Percentiles rank a stretch among this genome's conserved stretches.
These are phyloP conservation scores for Myzus persicae DNA, from an alignment of 1,140 invertebrate species.

Conservation along the genomic window DNA sequence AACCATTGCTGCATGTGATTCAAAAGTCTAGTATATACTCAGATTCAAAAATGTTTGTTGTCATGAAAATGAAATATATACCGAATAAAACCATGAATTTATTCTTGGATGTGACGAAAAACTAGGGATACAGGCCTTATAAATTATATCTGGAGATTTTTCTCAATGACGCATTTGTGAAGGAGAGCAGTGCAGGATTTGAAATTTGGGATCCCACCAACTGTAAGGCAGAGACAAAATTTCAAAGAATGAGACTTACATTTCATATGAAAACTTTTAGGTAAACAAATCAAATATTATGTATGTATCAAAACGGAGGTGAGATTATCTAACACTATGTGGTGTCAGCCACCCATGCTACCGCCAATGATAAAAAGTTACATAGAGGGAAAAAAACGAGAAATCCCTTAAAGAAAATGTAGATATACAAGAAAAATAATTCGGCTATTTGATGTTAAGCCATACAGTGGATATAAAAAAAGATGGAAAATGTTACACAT, in stretches of 20 bases:
- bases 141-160: conserved; percentile 70
- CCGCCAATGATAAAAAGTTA: too few species aligned
- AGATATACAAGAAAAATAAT: too few species aligned
- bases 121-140: conserved; percentile 68
- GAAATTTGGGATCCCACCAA: conserved; percentile 78
- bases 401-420: too few species aligned
- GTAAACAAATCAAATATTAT: conserved; percentile 83
- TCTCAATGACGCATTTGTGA: conserved; percentile 76
- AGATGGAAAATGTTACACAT: too few species aligned
- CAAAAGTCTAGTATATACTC: conserved; percentile 77
- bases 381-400: too few species aligned
- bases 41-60: conserved; percentile 92
- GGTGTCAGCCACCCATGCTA: too few species aligned
- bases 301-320: too few species aligned
- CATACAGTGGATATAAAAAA: too few species aligned
- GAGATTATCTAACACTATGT: too few species aligned
- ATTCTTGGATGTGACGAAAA: conserved; percentile 73
- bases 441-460: too few species aligned
- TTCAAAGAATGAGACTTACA: conserved; percentile 77
- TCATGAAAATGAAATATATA: conserved; percentile 75
- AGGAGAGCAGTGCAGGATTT: conserved; percentile 79
- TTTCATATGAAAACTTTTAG: conserved; percentile 82
- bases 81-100: conserved; percentile 71
- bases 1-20: conserved; percentile 75
- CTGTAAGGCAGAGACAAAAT: conserved; percentile 75